A percentile compares a stretch with the other conserved stretches of the same genome.
Conservation (phyloP, 2,888 invertebrate species). For the Agelastica alni region DNA sequence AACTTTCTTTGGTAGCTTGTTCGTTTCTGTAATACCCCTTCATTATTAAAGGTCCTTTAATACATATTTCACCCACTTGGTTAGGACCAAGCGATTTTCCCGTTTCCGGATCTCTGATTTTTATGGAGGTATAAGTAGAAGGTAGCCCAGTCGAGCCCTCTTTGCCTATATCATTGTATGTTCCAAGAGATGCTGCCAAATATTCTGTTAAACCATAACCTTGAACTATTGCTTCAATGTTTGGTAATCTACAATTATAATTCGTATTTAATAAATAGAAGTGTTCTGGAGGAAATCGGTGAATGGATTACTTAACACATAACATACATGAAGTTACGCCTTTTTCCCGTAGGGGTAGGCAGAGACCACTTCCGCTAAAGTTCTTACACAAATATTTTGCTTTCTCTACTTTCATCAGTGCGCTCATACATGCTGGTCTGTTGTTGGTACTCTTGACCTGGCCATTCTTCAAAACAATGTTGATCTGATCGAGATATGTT, state of each 20-base stretch:
- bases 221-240: conserved; percentile 62
- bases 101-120: conserved; percentile 67
- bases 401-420: too few relatives aligned
- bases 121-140: conserved; percentile 64
- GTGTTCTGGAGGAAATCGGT: too few relatives aligned
- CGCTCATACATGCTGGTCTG: too few relatives aligned
- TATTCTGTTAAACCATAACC: conserved; percentile 80
- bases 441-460: too few relatives aligned
- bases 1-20: conserved; percentile 64
- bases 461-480: too few relatives aligned
- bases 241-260: conserved; percentile 5
- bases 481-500: too few relatives aligned
- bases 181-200: conserved; percentile 58
- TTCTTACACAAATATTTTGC: too few relatives aligned
- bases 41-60: conserved; percentile 68
- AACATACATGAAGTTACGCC: too few relatives aligned
- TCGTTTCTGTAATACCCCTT: conserved; percentile 78
- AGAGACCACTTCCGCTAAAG: too few relatives aligned
- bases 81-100: conserved; percentile 65
- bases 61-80: conserved; percentile 78
- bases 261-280: too few relatives aligned
- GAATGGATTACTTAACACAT: too few relatives aligned
- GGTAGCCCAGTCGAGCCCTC: conserved; percentile 70
- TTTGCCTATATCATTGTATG: conserved; percentile 48
- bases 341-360: too few relatives aligned